Evolutionary conservation across 2,888 invertebrate species (phyloP).

Genomic region (Cyclophora punctaria): DNA sequence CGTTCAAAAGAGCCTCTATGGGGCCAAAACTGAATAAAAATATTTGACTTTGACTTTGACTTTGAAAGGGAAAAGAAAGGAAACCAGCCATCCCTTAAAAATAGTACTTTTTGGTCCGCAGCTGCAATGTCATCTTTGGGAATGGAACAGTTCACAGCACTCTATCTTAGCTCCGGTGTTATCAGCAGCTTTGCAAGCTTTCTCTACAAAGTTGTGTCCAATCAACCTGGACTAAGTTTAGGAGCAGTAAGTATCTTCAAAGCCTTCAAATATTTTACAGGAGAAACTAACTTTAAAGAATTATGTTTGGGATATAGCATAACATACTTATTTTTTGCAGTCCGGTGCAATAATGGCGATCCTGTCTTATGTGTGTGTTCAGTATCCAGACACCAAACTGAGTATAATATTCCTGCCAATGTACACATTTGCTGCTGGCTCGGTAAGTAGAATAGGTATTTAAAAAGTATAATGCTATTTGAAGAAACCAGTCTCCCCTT

Average conservation of each 20-base stretch:
- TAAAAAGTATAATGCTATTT: not conserved
- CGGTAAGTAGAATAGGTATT: constrained; percentile 76
- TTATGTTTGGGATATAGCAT: no score
- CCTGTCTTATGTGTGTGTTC: constrained; percentile 88
- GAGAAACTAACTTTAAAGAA: no score
- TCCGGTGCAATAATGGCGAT: constrained; percentile 97
- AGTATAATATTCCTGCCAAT: constrained; percentile 93
- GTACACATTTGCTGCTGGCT: constrained; percentile 90
- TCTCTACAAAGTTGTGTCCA: constrained; percentile 81
- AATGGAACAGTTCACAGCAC: constrained; percentile 92
- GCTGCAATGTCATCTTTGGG: constrained; percentile 85
- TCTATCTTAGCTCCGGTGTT: constrained; percentile 92
- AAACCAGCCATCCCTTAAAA: no score
- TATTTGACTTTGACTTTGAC: no score
- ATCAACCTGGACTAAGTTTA: constrained; percentile 85
- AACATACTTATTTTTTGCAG: no score
- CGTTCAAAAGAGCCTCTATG: no score
- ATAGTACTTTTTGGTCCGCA: constrained; percentile 21
- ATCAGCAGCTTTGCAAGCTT: constrained; percentile 91
- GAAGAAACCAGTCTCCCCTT: no score
- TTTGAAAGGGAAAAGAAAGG: no score
- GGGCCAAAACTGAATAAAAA: no score
- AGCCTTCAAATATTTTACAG: not conserved
- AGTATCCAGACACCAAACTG: constrained; percentile 91
- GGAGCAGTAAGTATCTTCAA: constrained; percentile 87